A percentile compares a stretch with the other conserved stretches of the same genome.
Evolutionary conservation across 2,888 invertebrate species (phyloP).

Genomic region (Seira ritae): DNA sequence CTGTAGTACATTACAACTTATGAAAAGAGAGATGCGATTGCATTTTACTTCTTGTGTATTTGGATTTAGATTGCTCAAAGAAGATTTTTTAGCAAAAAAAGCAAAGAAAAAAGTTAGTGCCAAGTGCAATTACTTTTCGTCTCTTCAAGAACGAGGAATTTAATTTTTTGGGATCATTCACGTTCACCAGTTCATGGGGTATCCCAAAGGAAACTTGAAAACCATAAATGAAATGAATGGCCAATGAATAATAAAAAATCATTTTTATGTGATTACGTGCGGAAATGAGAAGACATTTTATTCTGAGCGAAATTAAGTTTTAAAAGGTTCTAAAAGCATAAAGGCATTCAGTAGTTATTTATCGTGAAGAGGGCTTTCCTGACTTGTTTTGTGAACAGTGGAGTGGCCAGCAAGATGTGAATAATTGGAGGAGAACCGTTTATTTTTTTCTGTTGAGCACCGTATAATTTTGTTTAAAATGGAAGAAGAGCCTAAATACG

Average conservation of each 20-base stretch:
- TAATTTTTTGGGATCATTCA: too few relatives aligned
- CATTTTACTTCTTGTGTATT: background rate
- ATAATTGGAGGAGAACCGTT: background rate
- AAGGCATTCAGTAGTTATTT: background rate
- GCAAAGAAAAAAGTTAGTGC: background rate
- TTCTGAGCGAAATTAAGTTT: background rate
- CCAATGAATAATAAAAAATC: too few relatives aligned
- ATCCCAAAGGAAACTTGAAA: too few relatives aligned
- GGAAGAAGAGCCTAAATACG: conserved; percentile 44
- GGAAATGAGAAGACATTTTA: background rate
- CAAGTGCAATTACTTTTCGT: background rate
- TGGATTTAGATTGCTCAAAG: too few relatives aligned
- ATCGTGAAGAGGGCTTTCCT: background rate
- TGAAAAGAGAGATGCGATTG: background rate
- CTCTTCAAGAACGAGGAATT: too few relatives aligned
- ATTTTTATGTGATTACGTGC: too few relatives aligned
- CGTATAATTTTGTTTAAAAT: conserved; percentile 19
- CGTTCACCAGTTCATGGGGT: too few relatives aligned
- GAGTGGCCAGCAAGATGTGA: background rate
- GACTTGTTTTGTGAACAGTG: background rate
- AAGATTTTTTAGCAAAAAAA: background rate
- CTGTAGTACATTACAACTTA: background rate
- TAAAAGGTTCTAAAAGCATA: background rate
- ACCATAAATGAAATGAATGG: too few relatives aligned
- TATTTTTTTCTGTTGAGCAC: background rate